A percentile compares a stretch with the other conserved stretches of the same genome.
These are phyloP conservation scores for Cremastinae sp. DNA, from an alignment of 2,888 invertebrate species.

Conservation along the genomic window DNA sequence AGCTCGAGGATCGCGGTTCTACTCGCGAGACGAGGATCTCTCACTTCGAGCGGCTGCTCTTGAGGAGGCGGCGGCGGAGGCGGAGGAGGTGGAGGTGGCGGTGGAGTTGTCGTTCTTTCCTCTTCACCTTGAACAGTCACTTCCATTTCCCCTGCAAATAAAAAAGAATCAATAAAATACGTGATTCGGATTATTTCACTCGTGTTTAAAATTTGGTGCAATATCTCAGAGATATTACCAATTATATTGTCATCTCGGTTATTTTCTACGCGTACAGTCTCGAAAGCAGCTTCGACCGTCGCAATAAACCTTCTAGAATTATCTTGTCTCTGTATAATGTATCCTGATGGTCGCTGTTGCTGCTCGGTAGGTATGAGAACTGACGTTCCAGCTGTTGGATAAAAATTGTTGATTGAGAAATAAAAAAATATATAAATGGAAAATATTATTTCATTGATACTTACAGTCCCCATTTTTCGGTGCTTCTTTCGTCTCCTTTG, in stretches of 20 bases:
- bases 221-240: conserved; percentile 61
- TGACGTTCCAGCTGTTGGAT: conserved; percentile 66
- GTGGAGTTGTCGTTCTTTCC: conserved; percentile 69
- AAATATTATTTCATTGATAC: neutral
- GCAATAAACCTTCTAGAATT: conserved; percentile 66
- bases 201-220: neutral
- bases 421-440: neutral
- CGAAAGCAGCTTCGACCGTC: conserved; percentile 71
- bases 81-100: conserved; percentile 49
- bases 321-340: conserved; percentile 70
- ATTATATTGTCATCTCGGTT: conserved; percentile 74
- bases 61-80: conserved; percentile 42
- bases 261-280: conserved; percentile 69
- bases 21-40: conserved; percentile 70
- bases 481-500: conserved; percentile 70
- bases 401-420: conserved; percentile 11
- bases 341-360: conserved; percentile 67
- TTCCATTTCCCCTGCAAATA: conserved; percentile 77
- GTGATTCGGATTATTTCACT: neutral
- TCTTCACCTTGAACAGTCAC: conserved; percentile 77
- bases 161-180: neutral
- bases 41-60: conserved; percentile 55
- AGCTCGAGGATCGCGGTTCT: conserved; percentile 75
- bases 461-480: conserved; percentile 54
- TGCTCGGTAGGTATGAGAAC: conserved; percentile 70